Evolutionary conservation across 2,888 invertebrate genomes (phyloP).

Genomic region (Himalopsyche japonica): DNA sequence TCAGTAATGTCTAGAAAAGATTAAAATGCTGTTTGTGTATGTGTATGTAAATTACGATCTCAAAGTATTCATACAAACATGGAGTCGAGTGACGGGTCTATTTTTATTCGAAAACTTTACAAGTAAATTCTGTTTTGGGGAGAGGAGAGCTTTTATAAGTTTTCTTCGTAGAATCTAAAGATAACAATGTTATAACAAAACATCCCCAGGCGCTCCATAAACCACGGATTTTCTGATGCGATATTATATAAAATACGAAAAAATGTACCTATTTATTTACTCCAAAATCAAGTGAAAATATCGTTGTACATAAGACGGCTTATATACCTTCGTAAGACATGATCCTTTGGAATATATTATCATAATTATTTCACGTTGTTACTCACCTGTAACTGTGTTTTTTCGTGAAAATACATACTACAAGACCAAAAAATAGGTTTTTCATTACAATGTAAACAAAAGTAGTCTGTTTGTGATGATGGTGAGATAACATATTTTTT

Average conservation of each 20-base stretch:
- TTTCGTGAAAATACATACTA: too few species aligned
- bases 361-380: too few species aligned
- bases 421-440: too few species aligned
- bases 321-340: too few species aligned
- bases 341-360: too few species aligned
- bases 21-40: too few species aligned
- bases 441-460: too few species aligned
- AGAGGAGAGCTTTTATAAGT: not conserved
- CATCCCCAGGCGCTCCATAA: conserved; percentile 2
- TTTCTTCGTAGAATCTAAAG: conserved; percentile 12
- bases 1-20: too few species aligned
- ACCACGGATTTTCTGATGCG: not conserved
- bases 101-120: not conserved
- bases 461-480: too few species aligned
- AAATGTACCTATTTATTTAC: not conserved
- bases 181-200: conserved; percentile 14
- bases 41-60: too few species aligned
- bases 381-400: too few species aligned
- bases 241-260: not conserved
- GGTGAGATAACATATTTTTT: not conserved
- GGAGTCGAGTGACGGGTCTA: not conserved
- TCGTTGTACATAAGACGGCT: not conserved
- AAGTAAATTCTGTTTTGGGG: not conserved
- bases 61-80: too few species aligned
- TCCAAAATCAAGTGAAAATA: not conserved